These are phyloP conservation scores for Phrynocephalus forsythii DNA, from an alignment of 2,797 vertebrate species.

Conservation along the genomic window DNA sequence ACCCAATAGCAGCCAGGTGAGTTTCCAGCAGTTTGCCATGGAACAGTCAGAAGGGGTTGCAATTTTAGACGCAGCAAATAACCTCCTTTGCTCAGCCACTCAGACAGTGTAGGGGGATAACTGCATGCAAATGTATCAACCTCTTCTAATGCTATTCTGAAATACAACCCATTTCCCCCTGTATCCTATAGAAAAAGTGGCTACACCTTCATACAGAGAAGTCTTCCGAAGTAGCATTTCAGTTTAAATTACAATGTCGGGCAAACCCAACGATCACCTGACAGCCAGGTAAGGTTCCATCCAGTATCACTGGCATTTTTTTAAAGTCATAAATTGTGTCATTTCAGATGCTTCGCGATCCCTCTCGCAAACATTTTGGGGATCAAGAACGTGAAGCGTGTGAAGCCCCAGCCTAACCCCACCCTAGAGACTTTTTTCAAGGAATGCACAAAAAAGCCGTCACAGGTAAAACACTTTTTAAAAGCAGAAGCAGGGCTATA, in stretches of 20 bases:
- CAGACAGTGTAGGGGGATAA: too few species aligned
- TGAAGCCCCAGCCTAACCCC: slow-evolving; percentile 80
- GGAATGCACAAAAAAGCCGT: slow-evolving; percentile 80
- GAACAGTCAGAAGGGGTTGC: not conserved
- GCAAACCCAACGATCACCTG: not conserved
- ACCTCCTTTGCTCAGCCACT: too few species aligned
- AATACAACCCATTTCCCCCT: too few species aligned
- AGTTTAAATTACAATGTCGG: not conserved
- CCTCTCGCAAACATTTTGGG: slow-evolving; percentile 85
- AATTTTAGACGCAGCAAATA: not conserved
- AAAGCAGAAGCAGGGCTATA: slow-evolving; percentile 53
- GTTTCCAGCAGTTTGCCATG: not conserved
- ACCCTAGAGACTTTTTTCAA: slow-evolving; percentile 86
- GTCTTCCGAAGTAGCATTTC: not conserved
- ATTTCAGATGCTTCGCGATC: slow-evolving; percentile 86
- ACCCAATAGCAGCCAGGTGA: not conserved
- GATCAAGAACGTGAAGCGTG: slow-evolving; percentile 80
- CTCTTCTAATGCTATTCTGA: too few species aligned
- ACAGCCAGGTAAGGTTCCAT: too few species aligned
- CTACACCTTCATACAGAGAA: not conserved
- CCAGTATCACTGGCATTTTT: too few species aligned
- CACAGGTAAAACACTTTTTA: slow-evolving; percentile 81
- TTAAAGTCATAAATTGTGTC: slow-evolving; percentile 46
- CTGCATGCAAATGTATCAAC: not conserved
- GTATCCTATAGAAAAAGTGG: not conserved